Evolutionary conservation across 35 echinoderm and acorn worm genomes (phyloP).

Genomic region (Nesometra sesokonis): DNA sequence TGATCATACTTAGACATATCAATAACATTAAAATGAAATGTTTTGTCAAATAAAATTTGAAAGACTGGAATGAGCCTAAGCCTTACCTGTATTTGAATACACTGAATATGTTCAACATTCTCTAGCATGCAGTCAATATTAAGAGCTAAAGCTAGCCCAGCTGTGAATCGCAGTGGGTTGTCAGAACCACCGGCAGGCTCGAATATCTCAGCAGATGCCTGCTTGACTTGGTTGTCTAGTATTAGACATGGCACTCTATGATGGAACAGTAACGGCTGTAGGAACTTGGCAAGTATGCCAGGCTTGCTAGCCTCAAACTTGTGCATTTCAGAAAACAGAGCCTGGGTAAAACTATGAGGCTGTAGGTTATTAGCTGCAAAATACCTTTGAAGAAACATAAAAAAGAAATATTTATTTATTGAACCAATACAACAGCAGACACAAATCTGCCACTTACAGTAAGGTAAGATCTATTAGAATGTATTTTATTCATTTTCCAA

Average conservation of each 20-base stretch:
- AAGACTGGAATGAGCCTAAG: too few species aligned
- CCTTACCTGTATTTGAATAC: slow-evolving; percentile 64
- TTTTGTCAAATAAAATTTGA: too few species aligned
- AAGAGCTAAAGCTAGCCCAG: slow-evolving; percentile 49
- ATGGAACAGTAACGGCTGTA: slow-evolving; percentile 78
- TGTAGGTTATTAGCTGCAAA: slow-evolving; percentile 31
- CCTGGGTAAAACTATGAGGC: slow-evolving; percentile 58
- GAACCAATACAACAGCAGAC: too few species aligned
- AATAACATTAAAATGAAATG: too few species aligned
- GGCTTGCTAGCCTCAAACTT: slow-evolving; percentile 71
- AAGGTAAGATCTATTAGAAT: too few species aligned
- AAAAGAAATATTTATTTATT: too few species aligned
- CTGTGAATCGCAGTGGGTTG: slow-evolving; percentile 80
- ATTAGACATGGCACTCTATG: slow-evolving; percentile 44
- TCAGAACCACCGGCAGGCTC: slow-evolving; percentile 86
- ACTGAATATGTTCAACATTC: slow-evolving; percentile 69
- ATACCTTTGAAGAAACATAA: slow-evolving; percentile 27
- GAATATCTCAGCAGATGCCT: slow-evolving; percentile 31
- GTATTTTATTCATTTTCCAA: too few species aligned
- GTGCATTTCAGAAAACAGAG: slow-evolving; percentile 88
- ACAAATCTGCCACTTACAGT: too few species aligned
- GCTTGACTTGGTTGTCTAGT: slow-evolving; percentile 60
- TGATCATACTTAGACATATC: too few species aligned
- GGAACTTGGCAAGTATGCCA: slow-evolving; percentile 82
- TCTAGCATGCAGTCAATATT: slow-evolving; percentile 52